phyloP scores from a whole-genome alignment of 2,888 invertebrate species.

The Philonicus albiceps region DNA sequence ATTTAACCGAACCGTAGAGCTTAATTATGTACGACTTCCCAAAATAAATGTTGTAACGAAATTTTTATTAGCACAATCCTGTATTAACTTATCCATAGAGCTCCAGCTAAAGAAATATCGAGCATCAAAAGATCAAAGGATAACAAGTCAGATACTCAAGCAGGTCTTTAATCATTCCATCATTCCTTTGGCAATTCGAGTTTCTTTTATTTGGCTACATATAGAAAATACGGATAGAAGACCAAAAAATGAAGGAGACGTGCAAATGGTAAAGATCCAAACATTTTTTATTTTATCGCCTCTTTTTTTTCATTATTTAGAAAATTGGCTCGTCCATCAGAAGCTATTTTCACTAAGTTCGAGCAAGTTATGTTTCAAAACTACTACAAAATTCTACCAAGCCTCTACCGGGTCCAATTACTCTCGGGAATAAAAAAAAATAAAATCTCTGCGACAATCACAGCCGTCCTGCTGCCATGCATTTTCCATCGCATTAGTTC shows the following conservation, averaged over 20 bases:
- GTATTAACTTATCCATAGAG: not conserved
- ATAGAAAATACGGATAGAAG: not conserved
- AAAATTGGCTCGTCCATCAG: not conserved
- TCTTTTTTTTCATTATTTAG: not conserved
- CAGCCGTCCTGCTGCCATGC: not conserved
- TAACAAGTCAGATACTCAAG: not conserved
- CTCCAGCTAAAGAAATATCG: not conserved
- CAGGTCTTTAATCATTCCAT: not conserved
- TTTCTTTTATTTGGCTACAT: not conserved
- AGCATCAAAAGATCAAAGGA: not conserved
- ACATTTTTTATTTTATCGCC: not conserved
- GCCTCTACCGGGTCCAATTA: not conserved
- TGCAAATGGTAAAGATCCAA: not conserved
- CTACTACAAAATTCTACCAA: not conserved
- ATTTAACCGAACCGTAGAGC: too few species aligned
- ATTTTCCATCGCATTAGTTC: slow-evolving; percentile 2
- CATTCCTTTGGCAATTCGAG: not conserved
- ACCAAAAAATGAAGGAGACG: not conserved
- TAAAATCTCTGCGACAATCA: not conserved
- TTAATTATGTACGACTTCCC: too few species aligned
- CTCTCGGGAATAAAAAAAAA: not conserved
- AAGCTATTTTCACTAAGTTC: not conserved
- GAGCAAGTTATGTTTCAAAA: not conserved
- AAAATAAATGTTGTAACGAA: too few species aligned
- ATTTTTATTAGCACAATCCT: not conserved